Evolutionary conservation across 2,797 vertebrate species (phyloP).

Genomic region (Salmo trutta): DNA sequence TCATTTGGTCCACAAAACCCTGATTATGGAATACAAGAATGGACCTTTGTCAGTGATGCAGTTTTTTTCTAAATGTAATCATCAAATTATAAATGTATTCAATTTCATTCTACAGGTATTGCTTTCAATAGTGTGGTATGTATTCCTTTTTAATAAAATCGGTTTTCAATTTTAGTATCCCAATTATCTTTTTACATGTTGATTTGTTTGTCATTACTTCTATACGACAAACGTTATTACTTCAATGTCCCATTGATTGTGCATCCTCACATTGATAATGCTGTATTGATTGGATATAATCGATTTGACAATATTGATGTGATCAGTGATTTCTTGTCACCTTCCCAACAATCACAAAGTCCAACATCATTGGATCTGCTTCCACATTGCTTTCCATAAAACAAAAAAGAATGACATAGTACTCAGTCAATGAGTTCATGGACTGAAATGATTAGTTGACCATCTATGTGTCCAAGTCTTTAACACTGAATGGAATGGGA

Average conservation of each 20-base stretch:
- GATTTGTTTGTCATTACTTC: not conserved
- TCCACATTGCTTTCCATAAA: conserved; percentile 1
- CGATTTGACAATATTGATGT: not conserved
- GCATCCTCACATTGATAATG: not conserved
- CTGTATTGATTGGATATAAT: not conserved
- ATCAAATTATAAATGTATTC: not conserved
- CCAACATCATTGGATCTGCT: not conserved
- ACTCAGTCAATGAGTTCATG: conserved; percentile 45
- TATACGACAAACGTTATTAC: not conserved
- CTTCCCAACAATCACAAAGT: conserved; percentile 1
- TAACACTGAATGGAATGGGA: conserved; percentile 36
- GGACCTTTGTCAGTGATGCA: not conserved
- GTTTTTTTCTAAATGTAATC: not conserved
- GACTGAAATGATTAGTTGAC: conserved; percentile 37
- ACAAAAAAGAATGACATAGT: conserved; percentile 12
- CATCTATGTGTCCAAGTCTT: conserved; percentile 43
- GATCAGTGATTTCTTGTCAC: not conserved
- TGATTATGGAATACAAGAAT: not conserved
- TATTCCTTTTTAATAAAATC: not conserved
- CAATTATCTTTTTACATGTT: not conserved
- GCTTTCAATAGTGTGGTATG: conserved; percentile 1
- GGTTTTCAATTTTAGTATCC: not conserved
- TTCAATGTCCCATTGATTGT: not conserved
- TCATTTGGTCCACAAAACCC: not conserved
- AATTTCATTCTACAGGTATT: not conserved